Percentiles rank a stretch among this genome's conserved stretches.
These are phyloP conservation scores for Chondrosia reniformis DNA, from an alignment of 37 sponge, comb jelly and placozoan genomes.

Conservation along the genomic window DNA sequence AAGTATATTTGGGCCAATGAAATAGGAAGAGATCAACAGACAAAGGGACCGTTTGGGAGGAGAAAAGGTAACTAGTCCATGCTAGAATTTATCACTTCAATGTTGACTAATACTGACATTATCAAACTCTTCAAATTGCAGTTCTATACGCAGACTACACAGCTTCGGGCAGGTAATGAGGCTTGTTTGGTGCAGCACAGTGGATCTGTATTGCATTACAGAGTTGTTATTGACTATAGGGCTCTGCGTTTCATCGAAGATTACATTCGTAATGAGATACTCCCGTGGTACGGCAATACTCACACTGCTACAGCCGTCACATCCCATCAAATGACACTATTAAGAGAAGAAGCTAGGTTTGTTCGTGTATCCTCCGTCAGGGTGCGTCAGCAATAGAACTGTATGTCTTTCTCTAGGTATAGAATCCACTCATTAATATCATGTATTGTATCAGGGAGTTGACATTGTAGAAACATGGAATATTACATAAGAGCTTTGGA, in stretches of 20 bases:
- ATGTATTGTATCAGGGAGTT: too few relatives aligned
- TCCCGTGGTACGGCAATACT: conserved; percentile 87
- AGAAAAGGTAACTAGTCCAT: conserved; percentile 35
- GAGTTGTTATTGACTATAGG: conserved; percentile 24
- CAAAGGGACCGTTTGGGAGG: conserved; percentile 64
- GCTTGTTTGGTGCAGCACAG: too few relatives aligned
- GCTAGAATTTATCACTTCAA: not conserved
- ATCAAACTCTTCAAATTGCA: conserved; percentile 6
- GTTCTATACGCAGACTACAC: conserved; percentile 89
- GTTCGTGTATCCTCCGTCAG: not conserved
- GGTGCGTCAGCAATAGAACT: too few relatives aligned
- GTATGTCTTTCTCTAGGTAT: too few relatives aligned
- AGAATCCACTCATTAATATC: too few relatives aligned
- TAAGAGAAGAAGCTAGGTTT: conserved; percentile 85
- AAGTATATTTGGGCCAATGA: not conserved
- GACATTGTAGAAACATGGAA: too few relatives aligned
- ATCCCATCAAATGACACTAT: conserved; percentile 70
- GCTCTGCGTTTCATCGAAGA: conserved; percentile 79
- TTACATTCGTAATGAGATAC: conserved; percentile 55
- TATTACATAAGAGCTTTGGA: too few relatives aligned
- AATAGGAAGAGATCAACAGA: not conserved
- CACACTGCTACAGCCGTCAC: conserved; percentile 77
- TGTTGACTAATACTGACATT: not conserved
- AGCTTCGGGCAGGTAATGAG: conserved; percentile 87
- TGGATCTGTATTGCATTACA: too few relatives aligned